Conservation (phyloP, 2,113 vertebrate genomes). For the Tachuris rubrigastra region DNA sequence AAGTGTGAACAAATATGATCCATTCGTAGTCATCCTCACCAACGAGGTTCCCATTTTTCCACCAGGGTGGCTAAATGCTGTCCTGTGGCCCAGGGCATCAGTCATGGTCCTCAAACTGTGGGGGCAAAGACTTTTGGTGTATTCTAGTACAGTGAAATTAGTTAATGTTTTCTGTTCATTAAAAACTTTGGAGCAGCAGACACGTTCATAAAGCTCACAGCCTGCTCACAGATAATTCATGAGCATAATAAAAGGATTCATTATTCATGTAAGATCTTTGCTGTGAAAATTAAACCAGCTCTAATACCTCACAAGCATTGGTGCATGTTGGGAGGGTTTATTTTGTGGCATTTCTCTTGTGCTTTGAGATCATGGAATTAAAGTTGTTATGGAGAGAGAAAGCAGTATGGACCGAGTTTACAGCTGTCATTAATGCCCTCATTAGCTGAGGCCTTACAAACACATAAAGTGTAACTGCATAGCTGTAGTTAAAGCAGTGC, state of each 20-base stretch:
- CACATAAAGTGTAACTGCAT: background rate
- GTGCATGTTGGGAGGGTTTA: slow-evolving; percentile 25
- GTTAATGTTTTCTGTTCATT: slow-evolving; percentile 34
- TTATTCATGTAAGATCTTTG: slow-evolving; percentile 57
- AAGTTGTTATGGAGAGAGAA: slow-evolving; percentile 9
- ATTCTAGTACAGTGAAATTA: background rate
- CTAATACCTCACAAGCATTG: slow-evolving; percentile 1
- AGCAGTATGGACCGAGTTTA: background rate
- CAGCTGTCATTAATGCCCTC: background rate
- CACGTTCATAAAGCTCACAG: slow-evolving; percentile 47
- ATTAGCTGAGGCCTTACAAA: background rate
- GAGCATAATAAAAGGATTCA: slow-evolving; percentile 58
- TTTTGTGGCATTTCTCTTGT: slow-evolving; percentile 34
- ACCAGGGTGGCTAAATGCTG: background rate
- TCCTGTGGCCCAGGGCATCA: background rate
- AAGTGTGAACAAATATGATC: background rate
- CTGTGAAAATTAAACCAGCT: slow-evolving; percentile 47
- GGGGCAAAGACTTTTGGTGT: background rate
- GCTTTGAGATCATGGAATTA: slow-evolving; percentile 5
- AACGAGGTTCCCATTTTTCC: background rate
- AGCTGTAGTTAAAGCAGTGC: background rate
- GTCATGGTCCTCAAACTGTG: background rate
- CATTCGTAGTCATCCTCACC: background rate
- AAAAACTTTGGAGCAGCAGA: slow-evolving; percentile 29
- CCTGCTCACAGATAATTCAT: slow-evolving; percentile 56